A percentile compares a stretch with the other conserved stretches of the same genome.
Conservation (phyloP, 2,797 vertebrate species). For the Neomorphus geoffroyi region DNA sequence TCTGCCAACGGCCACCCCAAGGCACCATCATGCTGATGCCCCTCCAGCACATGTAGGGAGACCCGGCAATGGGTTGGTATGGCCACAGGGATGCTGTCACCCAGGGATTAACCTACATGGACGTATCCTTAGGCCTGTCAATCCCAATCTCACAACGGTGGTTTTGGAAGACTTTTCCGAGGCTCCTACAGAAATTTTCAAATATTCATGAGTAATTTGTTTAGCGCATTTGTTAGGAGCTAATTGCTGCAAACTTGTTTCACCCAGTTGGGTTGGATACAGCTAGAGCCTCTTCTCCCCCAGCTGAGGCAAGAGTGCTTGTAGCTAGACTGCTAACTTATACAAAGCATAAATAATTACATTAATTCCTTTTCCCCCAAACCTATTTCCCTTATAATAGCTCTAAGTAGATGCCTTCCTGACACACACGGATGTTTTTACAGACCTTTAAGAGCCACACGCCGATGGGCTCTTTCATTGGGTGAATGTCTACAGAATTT, state of each 20-base stretch:
- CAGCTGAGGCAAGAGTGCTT: not conserved
- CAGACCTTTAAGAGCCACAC: not conserved
- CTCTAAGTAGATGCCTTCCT: not conserved
- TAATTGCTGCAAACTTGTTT: not conserved
- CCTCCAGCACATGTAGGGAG: not conserved
- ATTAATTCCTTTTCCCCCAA: not conserved
- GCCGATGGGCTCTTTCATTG: not conserved
- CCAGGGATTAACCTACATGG: not conserved
- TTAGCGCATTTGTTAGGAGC: accelerated
- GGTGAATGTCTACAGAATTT: not conserved
- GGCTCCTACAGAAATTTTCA: not conserved
- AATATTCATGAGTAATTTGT: accelerated
- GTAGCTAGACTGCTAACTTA: not conserved
- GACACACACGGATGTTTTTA: not conserved
- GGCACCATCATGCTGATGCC: accelerated
- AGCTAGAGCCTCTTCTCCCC: not conserved
- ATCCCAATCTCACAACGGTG: not conserved
- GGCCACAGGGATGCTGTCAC: accelerated
- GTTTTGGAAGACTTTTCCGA: not conserved
- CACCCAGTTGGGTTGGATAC: not conserved
- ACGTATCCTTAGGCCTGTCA: not conserved
- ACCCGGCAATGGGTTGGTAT: not conserved
- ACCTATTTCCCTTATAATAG: not conserved
- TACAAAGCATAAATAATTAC: not conserved
- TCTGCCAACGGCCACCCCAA: accelerated